Base-by-base conservation (phyloP, 2,797 vertebrate genomes). In the Spheniscus humboldti region DNA sequence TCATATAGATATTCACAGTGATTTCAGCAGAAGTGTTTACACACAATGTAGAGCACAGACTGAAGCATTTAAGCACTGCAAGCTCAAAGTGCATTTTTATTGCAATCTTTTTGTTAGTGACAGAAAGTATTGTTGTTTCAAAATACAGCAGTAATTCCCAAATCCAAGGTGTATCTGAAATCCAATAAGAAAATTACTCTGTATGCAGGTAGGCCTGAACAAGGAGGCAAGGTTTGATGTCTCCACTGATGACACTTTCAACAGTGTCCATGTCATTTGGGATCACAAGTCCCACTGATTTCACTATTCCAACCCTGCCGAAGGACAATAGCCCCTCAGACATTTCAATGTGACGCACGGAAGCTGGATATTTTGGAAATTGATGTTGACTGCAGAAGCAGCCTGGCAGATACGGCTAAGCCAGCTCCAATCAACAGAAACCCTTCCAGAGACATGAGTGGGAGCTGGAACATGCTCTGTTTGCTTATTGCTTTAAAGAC, bases 311-410 rank as follows among this genome's bases (percentile, higher is more conserved):
- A 92, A 30, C 15, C 31, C 50, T 62, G 4, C 4, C 0, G 0
- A 93, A 86, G 73, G 53, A 64, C 72, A 88, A 19, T 2, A 66
- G 35, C 4, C 18, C 31, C 43, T 84, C 53, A 81, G 62, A 75
- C 9, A 24, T 75, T 86, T 69, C 69, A 52, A 37, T 2, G 12
- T 43, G 37, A 72, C 0, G 0, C 43, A 64, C 0, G 0, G 78
- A 80, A 88, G 28, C 25, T 68, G 72, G 25, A 13, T 84, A 47
- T 59, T 91, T 89, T 86, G 75, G 78, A 92, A 90, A 72, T 2
- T 7, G 45, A 41, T 80, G 14, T 7, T 92, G 82, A 33, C 10
- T 69, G 69, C 47, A 86, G 77, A 41, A 81, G 80, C 41, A 85
- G 74, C 55, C 75, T 88, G 72, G 64, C 41, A 62, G 31, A 72